These are phyloP conservation scores for Mamestra brassicae DNA, from an alignment of 2,888 invertebrate species.

Conservation along the genomic window DNA sequence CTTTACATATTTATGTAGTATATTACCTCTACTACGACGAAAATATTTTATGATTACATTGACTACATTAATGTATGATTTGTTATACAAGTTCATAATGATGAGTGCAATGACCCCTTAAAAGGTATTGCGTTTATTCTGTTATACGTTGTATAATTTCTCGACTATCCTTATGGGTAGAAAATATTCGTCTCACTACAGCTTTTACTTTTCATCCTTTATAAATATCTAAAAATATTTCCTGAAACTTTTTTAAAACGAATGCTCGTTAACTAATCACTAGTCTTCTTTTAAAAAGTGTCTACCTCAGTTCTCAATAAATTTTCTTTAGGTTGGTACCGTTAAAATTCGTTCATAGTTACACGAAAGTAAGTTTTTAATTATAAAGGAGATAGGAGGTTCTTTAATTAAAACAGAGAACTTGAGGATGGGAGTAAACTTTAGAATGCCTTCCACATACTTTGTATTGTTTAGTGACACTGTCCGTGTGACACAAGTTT, in stretches of 20 bases:
- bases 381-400: conserved; percentile 46
- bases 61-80: neutral
- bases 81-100: too few species aligned
- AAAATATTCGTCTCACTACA: neutral
- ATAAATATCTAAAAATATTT: neutral
- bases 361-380: conserved; percentile 56
- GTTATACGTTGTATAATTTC: too few species aligned
- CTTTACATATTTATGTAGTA: conserved; percentile 1
- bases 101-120: too few species aligned
- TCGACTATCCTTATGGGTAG: neutral
- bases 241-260: too few species aligned
- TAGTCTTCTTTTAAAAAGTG: too few species aligned
- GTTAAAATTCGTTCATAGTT: conserved; percentile 6
- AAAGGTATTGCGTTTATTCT: too few species aligned
- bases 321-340: neutral
- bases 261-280: too few species aligned
- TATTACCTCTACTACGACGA: neutral
- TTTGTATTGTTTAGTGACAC: conserved; percentile 35
- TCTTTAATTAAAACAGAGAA: conserved; percentile 55
- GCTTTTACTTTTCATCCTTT: neutral
- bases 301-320: neutral
- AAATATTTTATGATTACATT: neutral
- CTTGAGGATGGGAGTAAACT: conserved; percentile 35
- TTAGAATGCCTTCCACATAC: conserved; percentile 33
- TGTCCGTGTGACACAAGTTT: conserved; percentile 10